Conservation (phyloP, 2,888 invertebrate genomes). For the Disparrhopalites patrizii region DNA sequence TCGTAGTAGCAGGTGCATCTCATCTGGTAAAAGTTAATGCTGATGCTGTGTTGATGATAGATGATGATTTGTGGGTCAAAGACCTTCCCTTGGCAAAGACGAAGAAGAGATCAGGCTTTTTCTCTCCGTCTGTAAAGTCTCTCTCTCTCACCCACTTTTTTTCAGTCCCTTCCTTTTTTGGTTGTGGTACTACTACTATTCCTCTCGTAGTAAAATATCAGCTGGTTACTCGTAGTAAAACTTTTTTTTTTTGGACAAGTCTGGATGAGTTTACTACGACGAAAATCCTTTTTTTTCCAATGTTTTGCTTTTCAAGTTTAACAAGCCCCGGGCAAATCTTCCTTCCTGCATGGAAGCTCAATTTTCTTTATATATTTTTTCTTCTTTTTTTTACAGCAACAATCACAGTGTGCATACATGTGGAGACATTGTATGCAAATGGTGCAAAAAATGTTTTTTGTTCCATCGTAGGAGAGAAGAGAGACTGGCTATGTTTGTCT, state of each 20-base stretch:
- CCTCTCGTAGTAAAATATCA: slow-evolving; percentile 4
- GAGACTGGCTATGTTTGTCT: too few relatives aligned
- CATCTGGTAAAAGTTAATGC: slow-evolving; percentile 25
- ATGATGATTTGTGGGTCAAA: slow-evolving; percentile 33
- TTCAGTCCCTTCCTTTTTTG: neutral
- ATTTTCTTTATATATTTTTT: neutral
- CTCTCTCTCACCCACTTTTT: neutral
- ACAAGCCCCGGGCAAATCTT: too few relatives aligned
- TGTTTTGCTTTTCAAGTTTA: too few relatives aligned
- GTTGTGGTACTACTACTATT: too few relatives aligned
- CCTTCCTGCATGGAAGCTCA: neutral
- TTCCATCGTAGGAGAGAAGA: too few relatives aligned
- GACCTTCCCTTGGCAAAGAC: slow-evolving; percentile 16
- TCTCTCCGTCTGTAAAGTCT: neutral
- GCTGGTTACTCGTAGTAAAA: neutral
- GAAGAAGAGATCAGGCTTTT: neutral
- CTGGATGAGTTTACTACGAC: too few relatives aligned
- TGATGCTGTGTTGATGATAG: slow-evolving; percentile 31
- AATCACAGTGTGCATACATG: too few relatives aligned
- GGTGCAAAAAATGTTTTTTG: slow-evolving; percentile 4
- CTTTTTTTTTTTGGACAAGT: neutral
- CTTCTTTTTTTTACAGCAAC: neutral
- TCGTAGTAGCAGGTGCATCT: slow-evolving; percentile 28
- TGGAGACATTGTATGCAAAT: slow-evolving; percentile 8
- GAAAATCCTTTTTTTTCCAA: too few relatives aligned